Evolutionary conservation across 1,140 invertebrate species (phyloP).

Genomic region (Ceratina australensis): DNA sequence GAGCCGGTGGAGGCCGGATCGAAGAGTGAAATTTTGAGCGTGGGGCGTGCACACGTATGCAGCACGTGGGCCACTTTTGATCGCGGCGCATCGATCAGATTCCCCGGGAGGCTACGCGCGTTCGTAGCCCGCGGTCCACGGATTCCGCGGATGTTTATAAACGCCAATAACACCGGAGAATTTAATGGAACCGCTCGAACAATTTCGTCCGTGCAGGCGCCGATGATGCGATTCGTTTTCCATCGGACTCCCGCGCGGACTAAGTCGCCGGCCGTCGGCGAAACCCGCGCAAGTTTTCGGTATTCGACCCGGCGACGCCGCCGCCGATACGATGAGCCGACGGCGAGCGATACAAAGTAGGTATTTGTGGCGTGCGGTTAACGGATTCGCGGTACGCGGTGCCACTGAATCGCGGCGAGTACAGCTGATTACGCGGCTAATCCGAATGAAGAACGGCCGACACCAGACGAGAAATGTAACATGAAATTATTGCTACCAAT

Average conservation of each 20-base stretch:
- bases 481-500: no score
- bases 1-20: background rate
- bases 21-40: conserved; percentile 35
- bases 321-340: no score
- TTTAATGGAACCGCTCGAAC: conserved; percentile 26
- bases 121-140: background rate
- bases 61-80: conserved; percentile 30
- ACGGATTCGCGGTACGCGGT: no score
- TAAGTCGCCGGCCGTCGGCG: background rate
- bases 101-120: conserved; percentile 8
- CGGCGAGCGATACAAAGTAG: no score
- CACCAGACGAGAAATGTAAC: no score
- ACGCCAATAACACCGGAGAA: conserved; percentile 26
- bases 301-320: no score
- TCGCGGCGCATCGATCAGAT: conserved; percentile 35
- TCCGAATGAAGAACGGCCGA: no score
- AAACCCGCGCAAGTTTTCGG: background rate
- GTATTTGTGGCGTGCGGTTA: no score
- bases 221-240: conserved; percentile 21
- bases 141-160: conserved; percentile 40
- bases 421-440: no score
- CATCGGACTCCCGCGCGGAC: background rate
- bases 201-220: conserved; percentile 9
- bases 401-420: no score
- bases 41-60: background rate